Base-by-base conservation (phyloP, 2,888 invertebrate species). In the Drosophila aldrichi region DNA sequence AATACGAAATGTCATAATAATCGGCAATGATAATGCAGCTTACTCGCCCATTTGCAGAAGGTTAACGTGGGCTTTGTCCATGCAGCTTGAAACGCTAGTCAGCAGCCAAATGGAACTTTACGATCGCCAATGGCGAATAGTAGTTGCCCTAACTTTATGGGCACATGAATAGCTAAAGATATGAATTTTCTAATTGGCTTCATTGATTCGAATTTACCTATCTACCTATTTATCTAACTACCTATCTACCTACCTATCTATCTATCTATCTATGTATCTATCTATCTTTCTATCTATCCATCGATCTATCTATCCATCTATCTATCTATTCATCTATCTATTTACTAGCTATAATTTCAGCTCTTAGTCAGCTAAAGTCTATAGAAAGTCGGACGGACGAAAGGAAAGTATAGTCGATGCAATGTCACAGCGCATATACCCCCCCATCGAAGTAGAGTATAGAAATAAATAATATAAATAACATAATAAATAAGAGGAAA, bases 11-110 rank as follows among this genome's bases (percentile, higher is more conserved):
- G 67, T 65, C 64, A 77, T 72, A 72, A 77, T 68, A 60, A 55
- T 22, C 44, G 60, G 43, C 76, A 68, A 72, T 76, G 68, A 68
- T 76, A 76, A 64, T 76, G 76, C 76, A 72, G 72, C 72, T 72
- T 62, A 62, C 48, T 41, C 66, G 71, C 75, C 60, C 62, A 75
- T 64, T 48, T 46, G 63, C 59, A 77, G 76, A 77, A 77, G 76
- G 76, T 77, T 77, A 69, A 62, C 65, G 55, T 72, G 76, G 68
- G 68, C 67, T 71, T 62, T 70, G 71, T 64, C 67, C 71, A 57
- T 61, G 71, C 71, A 46, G 49, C 46, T 67, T 57, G 48, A 67
- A 70, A 20, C 40, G 66, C 22, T 52, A 48, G 57, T 52, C 52
- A 62, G 61, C 58, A 48, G 55, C 16, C 49, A 22, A 56, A 56